These are phyloP conservation scores for Calliscelio sp. DNA, from an alignment of 2,888 invertebrate species.

Conservation along the genomic window DNA sequence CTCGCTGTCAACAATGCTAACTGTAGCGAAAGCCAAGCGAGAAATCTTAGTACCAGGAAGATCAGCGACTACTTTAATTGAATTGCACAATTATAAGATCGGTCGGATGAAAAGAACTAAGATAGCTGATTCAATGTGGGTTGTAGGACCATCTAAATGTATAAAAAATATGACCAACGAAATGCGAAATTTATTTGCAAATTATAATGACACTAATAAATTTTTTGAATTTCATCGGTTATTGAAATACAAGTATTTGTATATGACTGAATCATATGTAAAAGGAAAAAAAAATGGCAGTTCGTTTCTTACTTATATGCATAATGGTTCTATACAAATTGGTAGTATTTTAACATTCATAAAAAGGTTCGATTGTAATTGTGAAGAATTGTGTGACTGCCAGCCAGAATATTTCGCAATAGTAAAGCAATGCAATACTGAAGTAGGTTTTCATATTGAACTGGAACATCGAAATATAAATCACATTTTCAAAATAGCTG, in stretches of 20 bases:
- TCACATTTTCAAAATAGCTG: background rate
- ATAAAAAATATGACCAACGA: conserved; percentile 12
- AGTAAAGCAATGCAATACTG: conserved; percentile 2
- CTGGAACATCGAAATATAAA: background rate
- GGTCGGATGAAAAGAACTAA: conserved; percentile 30
- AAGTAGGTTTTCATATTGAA: background rate
- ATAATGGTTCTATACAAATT: conserved; percentile 9
- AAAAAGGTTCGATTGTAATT: conserved; percentile 39
- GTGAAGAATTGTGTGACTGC: conserved; percentile 31
- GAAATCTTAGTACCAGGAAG: too few species aligned
- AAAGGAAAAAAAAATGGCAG: conserved; percentile 41
- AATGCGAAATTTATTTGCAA: background rate
- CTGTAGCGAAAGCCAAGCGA: too few species aligned
- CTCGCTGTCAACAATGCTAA: too few species aligned
- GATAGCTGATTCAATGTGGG: conserved; percentile 34
- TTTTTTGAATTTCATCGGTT: conserved; percentile 29
- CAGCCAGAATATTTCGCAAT: conserved; percentile 10
- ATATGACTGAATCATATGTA: conserved; percentile 34
- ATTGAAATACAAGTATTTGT: conserved; percentile 50
- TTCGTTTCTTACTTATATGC: conserved; percentile 39
- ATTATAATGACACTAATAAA: background rate
- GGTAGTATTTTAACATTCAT: conserved; percentile 49
- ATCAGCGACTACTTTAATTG: background rate
- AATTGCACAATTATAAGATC: conserved; percentile 32
- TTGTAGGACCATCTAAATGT: conserved; percentile 31